A percentile compares a stretch with the other conserved stretches of the same genome.
Conservation (phyloP, 2,888 invertebrate species). For the Bruchidius siliquastri region DNA sequence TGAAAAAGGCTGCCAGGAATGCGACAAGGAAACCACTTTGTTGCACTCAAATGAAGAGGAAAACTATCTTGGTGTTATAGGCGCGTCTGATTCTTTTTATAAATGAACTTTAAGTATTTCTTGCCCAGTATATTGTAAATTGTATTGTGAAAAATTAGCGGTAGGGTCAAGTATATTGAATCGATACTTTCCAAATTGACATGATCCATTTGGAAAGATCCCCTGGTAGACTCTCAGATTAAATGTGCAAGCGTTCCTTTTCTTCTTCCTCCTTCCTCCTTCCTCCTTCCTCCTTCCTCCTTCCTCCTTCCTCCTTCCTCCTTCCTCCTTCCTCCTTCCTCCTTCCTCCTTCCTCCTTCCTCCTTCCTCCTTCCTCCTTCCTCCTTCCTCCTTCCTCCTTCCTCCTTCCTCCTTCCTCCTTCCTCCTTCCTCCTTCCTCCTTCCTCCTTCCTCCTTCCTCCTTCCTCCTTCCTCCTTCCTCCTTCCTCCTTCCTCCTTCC, state of each 20-base stretch:
- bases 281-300: neutral
- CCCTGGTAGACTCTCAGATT: no score
- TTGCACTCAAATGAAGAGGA: conserved; percentile 47
- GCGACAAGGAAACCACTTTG: conserved; percentile 44
- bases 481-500: conserved; percentile 1
- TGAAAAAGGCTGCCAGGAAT: conserved; percentile 45
- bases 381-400: neutral
- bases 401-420: conserved; percentile 1
- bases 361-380: conserved; percentile 1
- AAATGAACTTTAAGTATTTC: no score
- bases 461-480: conserved; percentile 1
- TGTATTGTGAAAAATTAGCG: no score
- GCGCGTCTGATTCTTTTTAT: no score
- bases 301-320: neutral
- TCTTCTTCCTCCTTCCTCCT: neutral
- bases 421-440: conserved; percentile 1
- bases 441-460: conserved; percentile 1
- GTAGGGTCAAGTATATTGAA: no score
- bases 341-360: conserved; percentile 2
- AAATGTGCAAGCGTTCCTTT: no score
- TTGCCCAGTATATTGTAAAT: no score
- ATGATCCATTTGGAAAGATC: no score
- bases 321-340: neutral
- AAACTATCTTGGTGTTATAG: conserved; percentile 29
- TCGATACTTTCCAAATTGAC: no score